A percentile compares a stretch with the other conserved stretches of the same genome.
Evolutionary conservation across 2,113 vertebrate species (phyloP).

Genomic region (Caranx ignobilis): DNA sequence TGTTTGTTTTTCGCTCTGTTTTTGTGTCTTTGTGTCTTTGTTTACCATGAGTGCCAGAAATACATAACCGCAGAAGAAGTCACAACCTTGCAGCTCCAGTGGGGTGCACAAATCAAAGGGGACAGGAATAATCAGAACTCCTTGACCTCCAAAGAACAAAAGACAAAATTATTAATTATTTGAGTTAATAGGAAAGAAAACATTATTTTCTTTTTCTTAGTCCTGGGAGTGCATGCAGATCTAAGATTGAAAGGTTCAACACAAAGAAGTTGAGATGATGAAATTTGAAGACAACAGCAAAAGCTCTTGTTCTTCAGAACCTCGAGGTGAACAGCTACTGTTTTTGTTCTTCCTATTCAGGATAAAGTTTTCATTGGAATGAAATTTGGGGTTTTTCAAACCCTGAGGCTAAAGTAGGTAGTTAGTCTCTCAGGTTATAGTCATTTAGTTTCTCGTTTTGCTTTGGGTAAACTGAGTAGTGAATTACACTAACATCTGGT

Average conservation of each 20-base stretch:
- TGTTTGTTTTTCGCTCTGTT: neutral
- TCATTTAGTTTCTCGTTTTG: conserved; percentile 35
- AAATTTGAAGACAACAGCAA: neutral
- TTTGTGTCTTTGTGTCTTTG: neutral
- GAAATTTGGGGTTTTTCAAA: neutral
- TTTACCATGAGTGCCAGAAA: conserved; percentile 7
- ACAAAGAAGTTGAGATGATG: neutral
- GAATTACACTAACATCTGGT: neutral
- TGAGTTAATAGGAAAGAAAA: neutral
- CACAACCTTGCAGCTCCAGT: neutral
- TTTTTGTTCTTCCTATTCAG: neutral
- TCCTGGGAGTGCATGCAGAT: neutral
- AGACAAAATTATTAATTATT: neutral
- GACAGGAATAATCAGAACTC: conserved; percentile 14
- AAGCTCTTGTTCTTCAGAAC: neutral
- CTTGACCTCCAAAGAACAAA: conserved; percentile 1
- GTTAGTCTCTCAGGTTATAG: conserved; percentile 23
- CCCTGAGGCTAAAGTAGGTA: neutral
- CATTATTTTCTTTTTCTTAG: neutral
- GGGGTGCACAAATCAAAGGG: conserved; percentile 16
- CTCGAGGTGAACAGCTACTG: neutral
- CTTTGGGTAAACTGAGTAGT: neutral
- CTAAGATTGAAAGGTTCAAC: neutral
- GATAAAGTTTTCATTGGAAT: neutral
- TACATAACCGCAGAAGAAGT: neutral